phyloP scores from a whole-genome alignment of 2,888 invertebrate species.

The Shargacucullia verbasci region DNA sequence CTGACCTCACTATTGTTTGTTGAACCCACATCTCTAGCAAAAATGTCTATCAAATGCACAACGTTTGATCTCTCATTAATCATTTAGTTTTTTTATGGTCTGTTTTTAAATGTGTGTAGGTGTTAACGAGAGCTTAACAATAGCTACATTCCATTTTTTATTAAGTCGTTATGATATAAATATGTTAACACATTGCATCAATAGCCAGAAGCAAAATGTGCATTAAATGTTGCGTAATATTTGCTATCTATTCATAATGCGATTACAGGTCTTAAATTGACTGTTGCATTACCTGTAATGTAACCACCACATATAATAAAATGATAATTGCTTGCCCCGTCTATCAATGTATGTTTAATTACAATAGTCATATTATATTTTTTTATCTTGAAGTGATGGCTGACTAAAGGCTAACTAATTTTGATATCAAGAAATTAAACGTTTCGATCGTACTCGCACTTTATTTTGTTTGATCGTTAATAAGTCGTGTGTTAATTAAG shows the following conservation, averaged over 20 bases:
- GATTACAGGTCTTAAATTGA: constrained; percentile 29
- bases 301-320: constrained; percentile 20
- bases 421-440: constrained; percentile 1
- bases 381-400: constrained; percentile 13
- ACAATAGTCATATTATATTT: constrained; percentile 19
- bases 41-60: constrained; percentile 46
- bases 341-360: constrained; percentile 47
- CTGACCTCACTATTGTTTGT: constrained; percentile 56
- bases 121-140: constrained; percentile 61
- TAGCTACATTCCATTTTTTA: constrained; percentile 48
- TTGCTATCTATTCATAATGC: constrained; percentile 28
- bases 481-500: too few species aligned
- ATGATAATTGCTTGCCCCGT: constrained; percentile 42
- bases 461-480: too few species aligned
- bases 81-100: constrained; percentile 50
- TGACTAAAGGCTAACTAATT: constrained; percentile 4
- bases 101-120: constrained; percentile 56
- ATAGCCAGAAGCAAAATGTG: constrained; percentile 39
- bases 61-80: constrained; percentile 65
- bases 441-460: too few species aligned
- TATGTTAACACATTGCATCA: constrained; percentile 33
- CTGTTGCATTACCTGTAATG: constrained; percentile 24
- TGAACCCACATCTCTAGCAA: constrained; percentile 58
- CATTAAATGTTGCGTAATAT: constrained; percentile 45
- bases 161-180: constrained; percentile 42